Conservation (phyloP, 2,888 invertebrate genomes). For the Amphimallon solstitiale region DNA sequence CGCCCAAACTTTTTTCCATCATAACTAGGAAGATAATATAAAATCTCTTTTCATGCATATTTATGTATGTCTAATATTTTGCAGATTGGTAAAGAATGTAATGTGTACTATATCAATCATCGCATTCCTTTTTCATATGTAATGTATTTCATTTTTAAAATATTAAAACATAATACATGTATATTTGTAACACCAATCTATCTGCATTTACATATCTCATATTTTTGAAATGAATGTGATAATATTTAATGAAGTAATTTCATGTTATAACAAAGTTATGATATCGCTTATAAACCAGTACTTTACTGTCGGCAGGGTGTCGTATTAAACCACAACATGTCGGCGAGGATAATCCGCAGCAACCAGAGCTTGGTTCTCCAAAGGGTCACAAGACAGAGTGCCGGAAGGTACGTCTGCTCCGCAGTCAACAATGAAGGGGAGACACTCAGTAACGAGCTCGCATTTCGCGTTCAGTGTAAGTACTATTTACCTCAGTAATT, state of each 20-base stretch:
- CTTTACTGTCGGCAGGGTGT: slow-evolving; percentile 69
- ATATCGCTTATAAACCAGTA: not conserved
- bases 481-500: slow-evolving; percentile 51
- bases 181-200: too few relatives aligned
- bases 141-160: too few relatives aligned
- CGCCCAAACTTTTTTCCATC: too few relatives aligned
- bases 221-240: too few relatives aligned
- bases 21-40: too few relatives aligned
- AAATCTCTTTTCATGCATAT: too few relatives aligned
- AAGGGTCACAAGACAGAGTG: slow-evolving; percentile 85
- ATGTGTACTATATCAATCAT: too few relatives aligned
- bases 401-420: slow-evolving; percentile 88
- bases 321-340: slow-evolving; percentile 84
- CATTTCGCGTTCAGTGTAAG: slow-evolving; percentile 90
- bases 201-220: too few relatives aligned
- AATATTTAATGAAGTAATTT: not conserved
- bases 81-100: too few relatives aligned
- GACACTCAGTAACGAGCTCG: slow-evolving; percentile 86
- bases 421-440: slow-evolving; percentile 90
- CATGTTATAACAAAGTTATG: not conserved
- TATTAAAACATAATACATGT: too few relatives aligned
- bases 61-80: too few relatives aligned
- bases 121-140: too few relatives aligned
- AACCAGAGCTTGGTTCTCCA: slow-evolving; percentile 93
- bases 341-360: slow-evolving; percentile 88